Evolutionary conservation across 2,113 vertebrate species (phyloP).

Genomic region (Chaetorhynchus papuensis): DNA sequence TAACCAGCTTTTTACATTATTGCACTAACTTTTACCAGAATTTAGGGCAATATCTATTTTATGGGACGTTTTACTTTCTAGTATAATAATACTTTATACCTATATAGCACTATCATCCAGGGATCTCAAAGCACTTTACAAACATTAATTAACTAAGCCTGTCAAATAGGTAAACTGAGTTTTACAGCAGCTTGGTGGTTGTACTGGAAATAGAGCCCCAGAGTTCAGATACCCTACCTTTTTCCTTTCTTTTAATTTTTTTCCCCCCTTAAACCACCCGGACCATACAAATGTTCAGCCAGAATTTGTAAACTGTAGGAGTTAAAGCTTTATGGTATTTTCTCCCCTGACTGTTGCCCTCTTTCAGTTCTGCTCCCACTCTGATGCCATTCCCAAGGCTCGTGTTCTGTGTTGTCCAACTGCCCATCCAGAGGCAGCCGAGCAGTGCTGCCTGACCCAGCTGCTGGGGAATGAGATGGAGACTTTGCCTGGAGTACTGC

Average conservation of each 20-base stretch:
- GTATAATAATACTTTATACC: slow-evolving; percentile 72
- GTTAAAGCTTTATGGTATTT: not conserved
- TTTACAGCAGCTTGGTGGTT: slow-evolving; percentile 44
- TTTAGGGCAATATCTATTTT: slow-evolving; percentile 65
- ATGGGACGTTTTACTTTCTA: slow-evolving; percentile 42
- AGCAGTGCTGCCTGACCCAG: not conserved
- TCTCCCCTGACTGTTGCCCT: not conserved
- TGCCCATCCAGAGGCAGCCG: not conserved
- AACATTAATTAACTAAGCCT: slow-evolving; percentile 70
- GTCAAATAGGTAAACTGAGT: slow-evolving; percentile 70
- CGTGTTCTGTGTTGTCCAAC: fast-evolving
- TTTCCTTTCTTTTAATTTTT: not conserved
- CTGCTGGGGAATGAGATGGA: not conserved
- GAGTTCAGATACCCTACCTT: not conserved
- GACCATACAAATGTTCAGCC: not conserved
- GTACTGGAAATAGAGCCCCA: slow-evolving; percentile 36
- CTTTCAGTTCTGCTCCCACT: not conserved
- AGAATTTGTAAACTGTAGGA: not conserved
- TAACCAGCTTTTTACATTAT: slow-evolving; percentile 63
- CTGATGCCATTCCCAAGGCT: not conserved
- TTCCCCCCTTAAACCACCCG: not conserved
- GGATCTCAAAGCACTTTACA: slow-evolving; percentile 67
- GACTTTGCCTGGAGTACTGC: not conserved
- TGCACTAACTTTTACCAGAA: slow-evolving; percentile 67
- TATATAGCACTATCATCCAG: slow-evolving; percentile 57